Evolutionary conservation across 2,113 vertebrate species (phyloP).

Genomic region (Pachypanchax playfairii): DNA sequence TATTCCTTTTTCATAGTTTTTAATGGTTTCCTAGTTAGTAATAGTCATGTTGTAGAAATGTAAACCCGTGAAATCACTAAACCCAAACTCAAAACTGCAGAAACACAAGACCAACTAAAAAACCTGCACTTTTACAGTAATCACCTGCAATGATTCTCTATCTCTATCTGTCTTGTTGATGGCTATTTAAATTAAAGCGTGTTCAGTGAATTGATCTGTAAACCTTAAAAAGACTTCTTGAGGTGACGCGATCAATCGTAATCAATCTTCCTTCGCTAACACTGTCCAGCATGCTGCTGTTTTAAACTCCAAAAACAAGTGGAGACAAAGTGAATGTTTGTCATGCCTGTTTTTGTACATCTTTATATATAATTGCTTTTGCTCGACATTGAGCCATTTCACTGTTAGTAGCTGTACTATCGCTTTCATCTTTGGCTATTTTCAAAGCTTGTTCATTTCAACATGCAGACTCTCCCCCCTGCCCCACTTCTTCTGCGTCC

Average conservation of each 20-base stretch:
- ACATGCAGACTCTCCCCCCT: slow-evolving; percentile 25
- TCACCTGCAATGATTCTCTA: background rate
- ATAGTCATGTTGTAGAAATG: too few species aligned
- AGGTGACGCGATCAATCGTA: slow-evolving; percentile 55
- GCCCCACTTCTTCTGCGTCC: slow-evolving; percentile 67
- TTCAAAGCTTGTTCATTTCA: slow-evolving; percentile 65
- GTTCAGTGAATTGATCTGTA: slow-evolving; percentile 46
- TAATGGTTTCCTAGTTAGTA: too few species aligned
- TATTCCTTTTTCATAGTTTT: too few species aligned
- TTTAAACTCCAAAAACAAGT: slow-evolving; percentile 16
- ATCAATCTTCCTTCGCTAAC: slow-evolving; percentile 46
- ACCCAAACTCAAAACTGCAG: too few species aligned
- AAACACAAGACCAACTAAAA: too few species aligned
- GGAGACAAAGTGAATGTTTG: background rate
- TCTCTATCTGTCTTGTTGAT: slow-evolving; percentile 19
- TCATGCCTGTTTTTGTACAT: slow-evolving; percentile 5
- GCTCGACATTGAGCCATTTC: background rate
- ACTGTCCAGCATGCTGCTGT: slow-evolving; percentile 12
- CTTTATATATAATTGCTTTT: slow-evolving; percentile 14
- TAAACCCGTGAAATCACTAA: too few species aligned
- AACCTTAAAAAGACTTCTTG: slow-evolving; percentile 52
- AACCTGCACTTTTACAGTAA: too few species aligned
- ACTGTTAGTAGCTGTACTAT: slow-evolving; percentile 19
- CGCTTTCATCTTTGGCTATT: slow-evolving; percentile 65
- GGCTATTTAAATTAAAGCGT: slow-evolving; percentile 48